These are phyloP conservation scores for Musca vetustissima DNA, from an alignment of 1,140 invertebrate species.

Conservation along the genomic window DNA sequence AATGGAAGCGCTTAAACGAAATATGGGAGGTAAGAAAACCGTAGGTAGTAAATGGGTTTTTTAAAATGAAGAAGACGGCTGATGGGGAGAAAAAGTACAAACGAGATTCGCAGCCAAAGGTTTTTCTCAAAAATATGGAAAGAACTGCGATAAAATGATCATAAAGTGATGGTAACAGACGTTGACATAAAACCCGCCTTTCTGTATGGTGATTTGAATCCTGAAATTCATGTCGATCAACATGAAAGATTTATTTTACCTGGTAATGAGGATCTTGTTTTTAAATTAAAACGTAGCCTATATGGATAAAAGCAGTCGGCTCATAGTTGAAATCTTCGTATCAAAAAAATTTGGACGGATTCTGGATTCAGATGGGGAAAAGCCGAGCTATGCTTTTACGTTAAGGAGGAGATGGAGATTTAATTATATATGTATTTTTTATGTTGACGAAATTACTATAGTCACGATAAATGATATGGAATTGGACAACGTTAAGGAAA, in stretches of 20 bases:
- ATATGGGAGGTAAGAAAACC: conserved; percentile 37
- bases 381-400: conserved; percentile 48
- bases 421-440: conserved; percentile 31
- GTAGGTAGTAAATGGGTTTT: conserved; percentile 31
- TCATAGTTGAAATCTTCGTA: conserved; percentile 41
- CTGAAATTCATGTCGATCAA: conserved; percentile 49
- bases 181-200: conserved; percentile 52
- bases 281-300: conserved; percentile 46
- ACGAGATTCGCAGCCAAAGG: conserved; percentile 31
- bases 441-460: background rate
- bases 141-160: conserved; percentile 7
- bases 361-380: conserved; percentile 25
- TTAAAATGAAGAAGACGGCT: conserved; percentile 35
- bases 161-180: conserved; percentile 29
- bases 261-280: conserved; percentile 36
- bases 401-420: conserved; percentile 29
- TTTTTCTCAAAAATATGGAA: background rate
- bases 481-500: background rate
- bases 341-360: too few relatives aligned
- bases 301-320: conserved; percentile 57
- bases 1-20: conserved; percentile 31
- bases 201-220: conserved; percentile 51
- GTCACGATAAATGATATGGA: background rate
- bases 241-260: conserved; percentile 27
- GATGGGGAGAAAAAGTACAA: conserved; percentile 39